Conservation (phyloP, 1,140 invertebrate species). For the Hypsibius dujardini region DNA sequence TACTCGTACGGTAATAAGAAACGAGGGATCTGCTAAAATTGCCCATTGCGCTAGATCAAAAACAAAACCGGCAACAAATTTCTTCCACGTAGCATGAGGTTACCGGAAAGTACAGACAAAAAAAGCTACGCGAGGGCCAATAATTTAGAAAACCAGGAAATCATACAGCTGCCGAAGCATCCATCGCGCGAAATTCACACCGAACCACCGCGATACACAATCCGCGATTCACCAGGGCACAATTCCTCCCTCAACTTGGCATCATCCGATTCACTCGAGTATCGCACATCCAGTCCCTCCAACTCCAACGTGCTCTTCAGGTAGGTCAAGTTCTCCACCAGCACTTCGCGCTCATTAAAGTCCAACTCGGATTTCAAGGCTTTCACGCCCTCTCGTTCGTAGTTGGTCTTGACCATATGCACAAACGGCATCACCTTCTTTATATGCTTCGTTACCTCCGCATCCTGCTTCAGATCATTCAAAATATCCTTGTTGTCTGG, state of each 20-base stretch:
- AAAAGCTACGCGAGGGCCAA: too few species aligned
- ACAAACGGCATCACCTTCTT: conserved; percentile 97
- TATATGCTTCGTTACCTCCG: conserved; percentile 74
- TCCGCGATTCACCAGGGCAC: conserved; percentile 68
- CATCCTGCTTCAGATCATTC: conserved; percentile 46
- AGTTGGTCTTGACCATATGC: conserved; percentile 35
- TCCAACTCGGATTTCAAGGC: conserved; percentile 56
- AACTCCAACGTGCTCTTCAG: conserved; percentile 68
- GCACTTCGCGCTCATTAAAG: conserved; percentile 64
- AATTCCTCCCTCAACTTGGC: conserved; percentile 77
- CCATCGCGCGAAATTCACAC: too few species aligned
- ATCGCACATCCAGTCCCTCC: conserved; percentile 53
- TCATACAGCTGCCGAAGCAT: too few species aligned
- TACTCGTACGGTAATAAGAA: too few species aligned
- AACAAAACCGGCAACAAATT: too few species aligned
- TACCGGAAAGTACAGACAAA: too few species aligned
- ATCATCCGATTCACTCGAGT: conserved; percentile 53
- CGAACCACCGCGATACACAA: conserved; percentile 41
- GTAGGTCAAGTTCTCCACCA: conserved; percentile 58
- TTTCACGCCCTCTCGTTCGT: conserved; percentile 49
- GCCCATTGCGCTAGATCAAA: too few species aligned
- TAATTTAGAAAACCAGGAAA: too few species aligned
- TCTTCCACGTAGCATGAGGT: too few species aligned
- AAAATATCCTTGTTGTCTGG: conserved; percentile 85
- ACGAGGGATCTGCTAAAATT: too few species aligned